Percentiles rank a stretch among this genome's conserved stretches.
Evolutionary conservation across 2,113 vertebrate genomes (phyloP).

Genomic region (Malurus melanocephalus): DNA sequence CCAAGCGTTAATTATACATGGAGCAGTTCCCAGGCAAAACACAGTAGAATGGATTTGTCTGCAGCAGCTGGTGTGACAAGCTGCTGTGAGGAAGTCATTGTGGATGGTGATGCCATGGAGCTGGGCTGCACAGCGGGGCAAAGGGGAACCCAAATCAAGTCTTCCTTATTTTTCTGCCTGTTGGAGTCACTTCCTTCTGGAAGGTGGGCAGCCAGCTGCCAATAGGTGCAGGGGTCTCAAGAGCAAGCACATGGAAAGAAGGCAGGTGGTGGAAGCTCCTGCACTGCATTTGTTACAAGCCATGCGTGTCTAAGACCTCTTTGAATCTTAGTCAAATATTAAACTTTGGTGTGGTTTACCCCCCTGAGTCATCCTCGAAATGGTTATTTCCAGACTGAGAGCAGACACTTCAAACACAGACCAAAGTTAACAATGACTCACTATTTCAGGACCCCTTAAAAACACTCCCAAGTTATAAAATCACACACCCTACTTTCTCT

Average conservation of each 20-base stretch:
- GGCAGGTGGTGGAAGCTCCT: neutral
- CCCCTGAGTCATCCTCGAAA: neutral
- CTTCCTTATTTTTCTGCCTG: neutral
- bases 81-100: neutral
- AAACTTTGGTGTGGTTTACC: neutral
- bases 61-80: neutral
- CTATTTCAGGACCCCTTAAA: conserved; percentile 6
- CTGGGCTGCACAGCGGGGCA: neutral
- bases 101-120: neutral
- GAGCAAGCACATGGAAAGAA: neutral
- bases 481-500: conserved; percentile 31
- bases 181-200: neutral
- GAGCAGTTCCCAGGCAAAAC: neutral
- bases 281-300: neutral
- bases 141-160: neutral
- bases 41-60: neutral
- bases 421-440: neutral
- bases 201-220: neutral
- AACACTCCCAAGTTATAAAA: conserved; percentile 22
- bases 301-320: neutral
- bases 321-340: conserved; percentile 36
- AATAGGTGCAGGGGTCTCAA: neutral
- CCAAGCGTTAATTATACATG: neutral
- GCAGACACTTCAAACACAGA: neutral
- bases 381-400: neutral